Evolutionary conservation across 2,888 invertebrate genomes (phyloP).

Genomic region (Isotomurus palustris): DNA sequence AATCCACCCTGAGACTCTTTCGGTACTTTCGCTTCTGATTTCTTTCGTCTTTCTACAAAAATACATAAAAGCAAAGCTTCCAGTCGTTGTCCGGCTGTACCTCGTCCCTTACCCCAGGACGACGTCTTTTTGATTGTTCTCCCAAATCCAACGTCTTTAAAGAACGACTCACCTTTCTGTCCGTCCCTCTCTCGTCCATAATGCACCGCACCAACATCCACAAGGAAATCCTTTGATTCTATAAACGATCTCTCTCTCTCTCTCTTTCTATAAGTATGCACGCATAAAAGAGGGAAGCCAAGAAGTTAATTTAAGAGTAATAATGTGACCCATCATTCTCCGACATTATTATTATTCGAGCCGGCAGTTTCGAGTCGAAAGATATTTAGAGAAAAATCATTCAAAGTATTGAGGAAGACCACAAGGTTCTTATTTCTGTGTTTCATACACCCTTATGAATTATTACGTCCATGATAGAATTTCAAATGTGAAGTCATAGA

Average conservation of each 20-base stretch:
- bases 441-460: slow-evolving; percentile 16
- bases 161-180: slow-evolving; percentile 5
- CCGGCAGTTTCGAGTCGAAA: not conserved
- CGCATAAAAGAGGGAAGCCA: not conserved
- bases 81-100: too few relatives aligned
- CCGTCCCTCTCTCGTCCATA: not conserved
- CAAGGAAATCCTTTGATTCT: not conserved
- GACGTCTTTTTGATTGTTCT: slow-evolving; percentile 11
- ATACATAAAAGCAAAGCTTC: too few relatives aligned
- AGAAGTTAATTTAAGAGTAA: slow-evolving; percentile 11
- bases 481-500: slow-evolving; percentile 45
- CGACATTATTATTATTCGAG: not conserved
- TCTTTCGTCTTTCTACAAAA: not conserved
- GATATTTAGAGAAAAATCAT: slow-evolving; percentile 6
- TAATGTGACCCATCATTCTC: not conserved
- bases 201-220: slow-evolving; percentile 6
- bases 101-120: too few relatives aligned
- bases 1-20: slow-evolving; percentile 24
- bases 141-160: slow-evolving; percentile 6
- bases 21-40: not conserved
- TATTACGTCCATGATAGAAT: slow-evolving; percentile 40
- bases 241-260: not conserved
- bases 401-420: slow-evolving; percentile 9
- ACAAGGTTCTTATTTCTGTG: slow-evolving; percentile 11
- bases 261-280: not conserved